Conservation (phyloP, 1,140 invertebrate genomes). For the Cherax destructor region DNA sequence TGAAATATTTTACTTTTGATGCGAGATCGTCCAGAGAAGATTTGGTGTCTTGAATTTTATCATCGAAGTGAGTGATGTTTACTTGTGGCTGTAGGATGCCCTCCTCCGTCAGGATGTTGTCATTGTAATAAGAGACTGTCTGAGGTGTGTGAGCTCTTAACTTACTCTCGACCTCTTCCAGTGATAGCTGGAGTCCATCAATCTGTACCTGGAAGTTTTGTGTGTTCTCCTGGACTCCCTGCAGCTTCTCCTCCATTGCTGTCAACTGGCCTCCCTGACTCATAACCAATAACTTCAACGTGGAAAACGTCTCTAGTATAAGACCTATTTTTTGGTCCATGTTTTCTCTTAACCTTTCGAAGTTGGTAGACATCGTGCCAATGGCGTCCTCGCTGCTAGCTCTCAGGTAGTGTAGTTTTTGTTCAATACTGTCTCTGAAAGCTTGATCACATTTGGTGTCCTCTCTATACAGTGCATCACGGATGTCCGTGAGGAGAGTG, state of each 20-base stretch:
- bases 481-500: constrained; percentile 39
- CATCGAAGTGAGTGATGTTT: neutral
- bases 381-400: constrained; percentile 12
- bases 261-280: constrained; percentile 25
- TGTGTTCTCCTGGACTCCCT: neutral
- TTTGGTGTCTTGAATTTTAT: neutral
- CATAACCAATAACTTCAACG: constrained; percentile 19
- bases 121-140: neutral
- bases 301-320: constrained; percentile 41
- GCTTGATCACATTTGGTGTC: neutral
- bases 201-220: neutral
- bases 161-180: neutral
- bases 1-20: constrained; percentile 5
- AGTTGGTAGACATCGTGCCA: neutral
- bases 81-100: neutral
- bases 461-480: constrained; percentile 3
- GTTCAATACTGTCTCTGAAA: neutral
- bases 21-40: neutral
- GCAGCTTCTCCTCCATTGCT: constrained; percentile 1
- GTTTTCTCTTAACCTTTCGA: constrained; percentile 3
- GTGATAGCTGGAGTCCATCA: neutral
- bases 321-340: constrained; percentile 43
- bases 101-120: neutral
- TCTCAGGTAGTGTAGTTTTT: neutral
- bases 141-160: neutral